Percentiles rank a stretch among this genome's conserved stretches.
Conservation (phyloP, 2,888 invertebrate species). For the Drosophila formosana region DNA sequence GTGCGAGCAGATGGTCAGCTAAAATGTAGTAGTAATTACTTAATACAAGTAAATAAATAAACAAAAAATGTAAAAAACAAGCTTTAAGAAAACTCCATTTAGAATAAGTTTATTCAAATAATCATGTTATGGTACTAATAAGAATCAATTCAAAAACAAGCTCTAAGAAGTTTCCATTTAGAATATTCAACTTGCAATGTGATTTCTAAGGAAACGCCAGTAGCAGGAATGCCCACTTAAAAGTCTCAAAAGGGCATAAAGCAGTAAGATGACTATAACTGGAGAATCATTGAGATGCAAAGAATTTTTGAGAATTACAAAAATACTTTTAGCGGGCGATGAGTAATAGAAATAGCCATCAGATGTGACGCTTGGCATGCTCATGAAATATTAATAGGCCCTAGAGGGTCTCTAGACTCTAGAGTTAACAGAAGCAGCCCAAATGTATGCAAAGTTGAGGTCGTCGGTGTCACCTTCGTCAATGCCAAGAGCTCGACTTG, state of each 20-base stretch:
- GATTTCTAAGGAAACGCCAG: no score
- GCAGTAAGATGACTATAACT: neutral
- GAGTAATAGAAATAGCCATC: neutral
- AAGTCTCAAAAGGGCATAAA: neutral
- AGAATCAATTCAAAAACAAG: no score
- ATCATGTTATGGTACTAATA: no score
- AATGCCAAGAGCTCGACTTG: conserved; percentile 10
- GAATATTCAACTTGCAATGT: no score
- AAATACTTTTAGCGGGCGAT: neutral
- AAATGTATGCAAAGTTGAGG: conserved; percentile 12
- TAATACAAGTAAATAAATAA: no score
- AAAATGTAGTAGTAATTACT: no score
- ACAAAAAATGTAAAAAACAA: no score
- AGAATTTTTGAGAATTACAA: neutral
- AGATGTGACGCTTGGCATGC: neutral
- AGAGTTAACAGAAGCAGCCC: neutral
- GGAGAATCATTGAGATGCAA: neutral
- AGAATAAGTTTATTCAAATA: no score
- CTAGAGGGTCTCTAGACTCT: neutral
- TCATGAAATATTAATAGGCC: neutral
- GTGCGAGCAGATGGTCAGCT: no score
- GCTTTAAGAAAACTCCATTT: no score
- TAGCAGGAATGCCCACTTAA: neutral
- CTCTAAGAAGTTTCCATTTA: no score
- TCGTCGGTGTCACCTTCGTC: conserved; percentile 9